Percentiles rank a stretch among this genome's conserved stretches.
Conservation (phyloP, 2,797 vertebrate species). For the Rhinatrema bivittatum region DNA sequence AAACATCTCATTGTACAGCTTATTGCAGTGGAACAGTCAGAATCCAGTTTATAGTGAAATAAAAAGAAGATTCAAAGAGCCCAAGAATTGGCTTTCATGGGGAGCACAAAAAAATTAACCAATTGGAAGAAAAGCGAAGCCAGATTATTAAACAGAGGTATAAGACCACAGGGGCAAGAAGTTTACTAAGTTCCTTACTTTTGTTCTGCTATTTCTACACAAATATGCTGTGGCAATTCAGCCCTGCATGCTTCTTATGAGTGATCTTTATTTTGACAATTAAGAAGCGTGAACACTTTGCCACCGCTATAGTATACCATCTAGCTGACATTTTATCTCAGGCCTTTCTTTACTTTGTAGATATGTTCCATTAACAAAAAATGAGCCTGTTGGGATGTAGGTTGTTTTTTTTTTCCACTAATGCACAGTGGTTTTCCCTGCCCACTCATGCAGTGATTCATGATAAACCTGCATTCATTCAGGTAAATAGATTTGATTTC, state of each 20-base stretch:
- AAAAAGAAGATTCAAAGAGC: constrained; percentile 51
- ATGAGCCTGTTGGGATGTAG: too few relatives aligned
- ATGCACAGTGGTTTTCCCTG: too few relatives aligned
- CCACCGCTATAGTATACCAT: too few relatives aligned
- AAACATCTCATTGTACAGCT: constrained; percentile 46
- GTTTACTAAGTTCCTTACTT: constrained; percentile 18
- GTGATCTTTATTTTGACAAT: too few relatives aligned
- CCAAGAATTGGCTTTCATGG: constrained; percentile 40
- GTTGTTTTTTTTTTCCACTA: too few relatives aligned
- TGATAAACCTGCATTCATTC: too few relatives aligned
- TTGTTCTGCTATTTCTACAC: constrained; percentile 12
- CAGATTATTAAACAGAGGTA: constrained; percentile 35
- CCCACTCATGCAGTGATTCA: too few relatives aligned
- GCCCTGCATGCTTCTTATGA: constrained; percentile 8
- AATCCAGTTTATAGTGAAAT: constrained; percentile 46
- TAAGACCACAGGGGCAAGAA: constrained; percentile 14
- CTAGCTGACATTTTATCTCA: too few relatives aligned
- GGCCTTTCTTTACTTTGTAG: too few relatives aligned
- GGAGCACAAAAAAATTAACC: constrained; percentile 47
- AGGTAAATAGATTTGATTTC: too few relatives aligned
- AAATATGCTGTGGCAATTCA: constrained; percentile 4
- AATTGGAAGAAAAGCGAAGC: constrained; percentile 46
- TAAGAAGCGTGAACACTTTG: too few relatives aligned
- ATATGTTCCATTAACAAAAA: too few relatives aligned
- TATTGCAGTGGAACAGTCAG: constrained; percentile 52